Evolutionary conservation across 2,797 vertebrate genomes (phyloP), one percentile per base, ranked within the genome.

Genomic region (Oryzias dopingdopingensis): DNA sequence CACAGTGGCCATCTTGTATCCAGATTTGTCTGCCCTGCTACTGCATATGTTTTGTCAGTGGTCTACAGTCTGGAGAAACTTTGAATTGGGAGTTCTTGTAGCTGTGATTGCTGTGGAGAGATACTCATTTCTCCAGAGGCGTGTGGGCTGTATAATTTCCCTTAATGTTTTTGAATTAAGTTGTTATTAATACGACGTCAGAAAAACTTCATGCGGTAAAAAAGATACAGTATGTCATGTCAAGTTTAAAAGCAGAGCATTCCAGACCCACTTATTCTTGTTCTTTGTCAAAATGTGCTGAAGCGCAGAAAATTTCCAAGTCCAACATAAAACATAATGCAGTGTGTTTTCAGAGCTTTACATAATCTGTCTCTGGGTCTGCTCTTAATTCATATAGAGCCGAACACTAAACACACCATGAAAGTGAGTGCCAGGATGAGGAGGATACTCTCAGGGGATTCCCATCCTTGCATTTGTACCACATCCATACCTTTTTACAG

Each of bases 1-100:
- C 91, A 92, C 81, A 86, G 87, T 88, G 86, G 85, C 87, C 86
- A 86, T 92, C 88, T 91, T 91, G 86, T 86, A 88, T 89, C 89
- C 89, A 88, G 89, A 91, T 88, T 87, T 89, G 84, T 88, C 82
- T 56, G 81, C 80, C 83, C 56, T 59, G 82, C 78, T 89, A 74
- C 80, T 85, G 80, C 85, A 83, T 86, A 82, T 88, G 83, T 88
- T 91, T 79, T 84, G 78, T 88, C 80, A 85, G 83, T 55, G 63
- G 52, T 59, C 76, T 40, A 43, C 49, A 47, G 78, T 77, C 77
- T 70, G 66, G 76, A 80, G 66, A 79, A 86, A 86, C 79, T 81
- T 72, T 75, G 60, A 70, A 86, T 89, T 74, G 78, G 85, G 78
- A 79, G 78, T 67, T 74, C 80, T 87, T 77, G 89, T 88, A 86